Base-by-base conservation (phyloP, 2,797 vertebrate genomes). In the Harpagifer antarcticus region DNA sequence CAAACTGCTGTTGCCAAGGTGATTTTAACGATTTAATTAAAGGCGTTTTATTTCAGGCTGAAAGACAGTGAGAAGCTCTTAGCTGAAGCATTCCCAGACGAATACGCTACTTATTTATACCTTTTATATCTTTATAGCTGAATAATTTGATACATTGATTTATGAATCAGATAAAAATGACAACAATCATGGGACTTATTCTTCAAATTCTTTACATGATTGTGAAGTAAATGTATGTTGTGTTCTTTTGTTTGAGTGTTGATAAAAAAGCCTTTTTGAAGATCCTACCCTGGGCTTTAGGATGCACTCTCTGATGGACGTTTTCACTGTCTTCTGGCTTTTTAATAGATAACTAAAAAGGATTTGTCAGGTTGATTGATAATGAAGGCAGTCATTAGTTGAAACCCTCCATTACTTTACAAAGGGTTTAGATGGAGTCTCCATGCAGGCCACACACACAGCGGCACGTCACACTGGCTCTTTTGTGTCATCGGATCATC, bases 401-500 rank as follows among this genome's bases (percentile, higher is more conserved):
- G 3, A 50, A 65, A 74, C 8, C 23, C n/a, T 56, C n/a, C 14
- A 4, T 31, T 48, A 50, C 23, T 56, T 53, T 37, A 42, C 27
- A 19, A 27, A 53, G 7, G 53, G 15, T 1, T 68, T 72, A 60
- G 66, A 54, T 73, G 45, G 65, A 40, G 72, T 47, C 23, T 2
- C 0, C 59, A 64, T 14, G 8, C 45, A 37, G 79, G 53, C 57
- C 78, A 76, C 81, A 81, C 75, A 76, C 73, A 50, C 33, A 48
- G 68, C 12, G 37, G 19, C 17, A 42, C 5, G 70, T 68, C 57
- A 82, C 78, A 63, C 37, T 62, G 48, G 54, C 57, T 12, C 74
- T 77, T 87, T 85, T 76, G 72, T 82, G 44, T 27, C 59, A 64
- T 68, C 27, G 20, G 27, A 59, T 68, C 45, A 65, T 59, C 31